Conservation (phyloP, 2,888 invertebrate species). For the Odontomyia ornata region DNA sequence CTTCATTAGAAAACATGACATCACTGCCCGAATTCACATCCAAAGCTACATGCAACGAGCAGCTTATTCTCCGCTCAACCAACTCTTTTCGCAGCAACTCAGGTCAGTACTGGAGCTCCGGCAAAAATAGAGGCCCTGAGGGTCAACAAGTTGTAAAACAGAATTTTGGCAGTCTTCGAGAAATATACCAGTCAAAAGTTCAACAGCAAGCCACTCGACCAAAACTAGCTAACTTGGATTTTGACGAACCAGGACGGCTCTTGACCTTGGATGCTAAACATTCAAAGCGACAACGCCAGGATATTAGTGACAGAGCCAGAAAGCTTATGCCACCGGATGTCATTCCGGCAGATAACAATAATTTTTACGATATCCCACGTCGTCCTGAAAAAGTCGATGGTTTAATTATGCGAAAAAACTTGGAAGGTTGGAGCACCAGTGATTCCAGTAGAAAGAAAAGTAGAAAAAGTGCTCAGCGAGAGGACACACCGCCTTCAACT, state of each 20-base stretch:
- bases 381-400: conserved; percentile 49
- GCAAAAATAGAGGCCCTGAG: conserved; percentile 13
- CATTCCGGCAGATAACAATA: conserved; percentile 69
- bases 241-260: conserved; percentile 68
- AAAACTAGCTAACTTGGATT: conserved; percentile 56
- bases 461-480: neutral
- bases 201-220: conserved; percentile 63
- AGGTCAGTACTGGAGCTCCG: conserved; percentile 49
- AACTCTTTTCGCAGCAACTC: conserved; percentile 74
- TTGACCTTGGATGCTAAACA: conserved; percentile 78
- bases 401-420: conserved; percentile 68
- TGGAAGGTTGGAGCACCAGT: conserved; percentile 71
- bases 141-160: conserved; percentile 44
- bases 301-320: conserved; percentile 53
- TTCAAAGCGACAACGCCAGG: conserved; percentile 73
- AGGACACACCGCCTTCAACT: conserved; percentile 10
- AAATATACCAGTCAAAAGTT: conserved; percentile 76
- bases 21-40: conserved; percentile 57
- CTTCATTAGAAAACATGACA: conserved; percentile 55
- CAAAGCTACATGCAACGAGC: conserved; percentile 56
- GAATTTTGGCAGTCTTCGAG: conserved; percentile 74
- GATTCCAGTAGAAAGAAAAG: conserved; percentile 50
- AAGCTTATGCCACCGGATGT: conserved; percentile 72
- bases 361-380: conserved; percentile 48
- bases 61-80: conserved; percentile 73